Base-by-base conservation (phyloP, 2,113 vertebrate species). In the Pycnonotus jocosus region DNA sequence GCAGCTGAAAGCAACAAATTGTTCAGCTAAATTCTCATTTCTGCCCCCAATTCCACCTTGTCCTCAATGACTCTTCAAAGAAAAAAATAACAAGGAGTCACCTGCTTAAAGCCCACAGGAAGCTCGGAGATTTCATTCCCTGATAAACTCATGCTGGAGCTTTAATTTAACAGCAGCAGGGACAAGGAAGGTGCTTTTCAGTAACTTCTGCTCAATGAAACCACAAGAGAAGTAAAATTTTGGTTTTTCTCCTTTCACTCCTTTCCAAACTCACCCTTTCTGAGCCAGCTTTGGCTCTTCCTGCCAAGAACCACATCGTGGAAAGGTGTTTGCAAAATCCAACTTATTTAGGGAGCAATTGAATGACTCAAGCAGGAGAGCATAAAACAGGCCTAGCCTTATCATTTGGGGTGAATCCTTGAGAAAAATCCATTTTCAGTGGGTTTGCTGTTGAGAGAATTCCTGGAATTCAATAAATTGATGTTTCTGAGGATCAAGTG, bases 311-410 rank as follows among this genome's bases (percentile, higher is more conserved):
- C 47, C 15, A 40, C 9, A 2, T 25, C 35, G 4, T 37, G 48
- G 47, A 86, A 47, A 94, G 47, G 44, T 66, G 40, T 85, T 65
- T 66, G 65, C 44, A 40, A 8, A 11, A 21, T n/a, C 64, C 22
- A 12, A 27, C 93, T 92, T 73, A 54, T 37, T 81, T 22, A 83
- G 53, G 58, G 8, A 85, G 62, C 53, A 71, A 57, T 54, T 45
- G 81, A 93, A 10, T 45, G 93, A 94, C 14, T 95, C 19, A 13
- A 95, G 92, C 89, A 96, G 95, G 93, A 93, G 35, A 92, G 90
- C 85, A 91, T 7, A 37, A 73, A 91, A 58, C 86, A 65, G 79
- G 56, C 44, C 69, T 24, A 56, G 44, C 58, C 57, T 68, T 20
- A 66, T 35, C 19, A 71, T 56, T 71, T 40, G 11, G 54, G 61